Evolutionary conservation across 2,888 invertebrate species (phyloP).

Genomic region (Mechanitis messenoides): DNA sequence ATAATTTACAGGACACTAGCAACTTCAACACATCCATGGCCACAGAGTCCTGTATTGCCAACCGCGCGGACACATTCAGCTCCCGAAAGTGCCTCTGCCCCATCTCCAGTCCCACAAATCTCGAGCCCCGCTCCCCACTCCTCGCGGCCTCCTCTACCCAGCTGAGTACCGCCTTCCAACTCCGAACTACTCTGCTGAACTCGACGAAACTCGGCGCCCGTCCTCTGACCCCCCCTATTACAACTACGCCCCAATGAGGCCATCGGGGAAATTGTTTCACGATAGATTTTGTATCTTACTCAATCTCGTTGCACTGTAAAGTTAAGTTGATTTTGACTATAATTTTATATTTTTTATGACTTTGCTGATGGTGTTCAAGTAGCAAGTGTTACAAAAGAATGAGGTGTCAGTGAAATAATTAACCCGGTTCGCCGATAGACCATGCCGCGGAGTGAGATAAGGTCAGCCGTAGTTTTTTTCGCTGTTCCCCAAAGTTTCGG

Average conservation of each 20-base stretch:
- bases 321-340: conserved; percentile 9
- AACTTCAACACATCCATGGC: conserved; percentile 85
- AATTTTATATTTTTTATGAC: conserved; percentile 14
- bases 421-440: conserved; percentile 52
- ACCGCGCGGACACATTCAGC: conserved; percentile 84
- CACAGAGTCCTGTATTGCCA: conserved; percentile 85
- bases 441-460: conserved; percentile 61
- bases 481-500: conserved; percentile 73
- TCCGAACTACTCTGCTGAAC: conserved; percentile 77
- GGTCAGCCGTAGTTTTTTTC: conserved; percentile 72
- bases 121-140: conserved; percentile 61
- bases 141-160: conserved; percentile 68
- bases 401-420: conserved; percentile 52
- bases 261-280: conserved; percentile 62
- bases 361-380: conserved; percentile 35
- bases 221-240: conserved; percentile 62
- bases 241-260: conserved; percentile 53
- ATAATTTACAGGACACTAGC: conserved; percentile 73
- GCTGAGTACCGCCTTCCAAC: conserved; percentile 77
- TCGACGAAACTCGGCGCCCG: conserved; percentile 74
- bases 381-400: conserved; percentile 21
- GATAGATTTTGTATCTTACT: conserved; percentile 18
- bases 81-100: conserved; percentile 77
- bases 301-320: conserved; percentile 16
- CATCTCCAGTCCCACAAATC: conserved; percentile 68